phyloP scores from a whole-genome alignment of 2,113 vertebrate genomes.

The Muscicapa adusta region DNA sequence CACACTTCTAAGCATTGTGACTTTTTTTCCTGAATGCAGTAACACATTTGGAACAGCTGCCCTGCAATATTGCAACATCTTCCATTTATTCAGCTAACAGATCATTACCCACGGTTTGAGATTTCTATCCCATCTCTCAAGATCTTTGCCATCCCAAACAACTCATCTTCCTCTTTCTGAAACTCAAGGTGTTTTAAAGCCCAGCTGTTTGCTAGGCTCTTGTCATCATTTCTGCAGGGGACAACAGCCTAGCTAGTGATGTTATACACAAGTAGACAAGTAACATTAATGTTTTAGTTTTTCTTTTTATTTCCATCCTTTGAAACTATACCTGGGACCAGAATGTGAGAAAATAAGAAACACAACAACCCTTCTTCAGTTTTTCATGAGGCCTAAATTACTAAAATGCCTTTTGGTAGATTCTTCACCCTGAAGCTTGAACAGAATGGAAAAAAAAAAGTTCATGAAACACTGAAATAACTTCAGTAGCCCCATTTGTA shows the following conservation, averaged over 20 bases:
- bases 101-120: background rate
- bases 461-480: background rate
- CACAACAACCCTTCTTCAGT: background rate
- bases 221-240: background rate
- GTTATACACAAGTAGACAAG: rapidly evolving
- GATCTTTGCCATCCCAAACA: background rate
- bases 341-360: background rate
- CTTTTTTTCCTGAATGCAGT: background rate
- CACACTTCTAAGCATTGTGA: background rate
- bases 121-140: background rate
- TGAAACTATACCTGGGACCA: background rate
- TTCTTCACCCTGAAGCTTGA: background rate
- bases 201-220: background rate
- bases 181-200: background rate
- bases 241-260: background rate
- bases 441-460: background rate
- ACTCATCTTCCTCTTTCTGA: background rate
- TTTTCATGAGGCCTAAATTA: background rate
- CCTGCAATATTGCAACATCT: background rate
- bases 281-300: background rate
- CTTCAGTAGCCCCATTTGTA: background rate
- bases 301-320: background rate
- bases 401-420: background rate
- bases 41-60: background rate
- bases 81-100: background rate